Conservation (phyloP, 2,797 vertebrate genomes). For the Epinephelus coioides region DNA sequence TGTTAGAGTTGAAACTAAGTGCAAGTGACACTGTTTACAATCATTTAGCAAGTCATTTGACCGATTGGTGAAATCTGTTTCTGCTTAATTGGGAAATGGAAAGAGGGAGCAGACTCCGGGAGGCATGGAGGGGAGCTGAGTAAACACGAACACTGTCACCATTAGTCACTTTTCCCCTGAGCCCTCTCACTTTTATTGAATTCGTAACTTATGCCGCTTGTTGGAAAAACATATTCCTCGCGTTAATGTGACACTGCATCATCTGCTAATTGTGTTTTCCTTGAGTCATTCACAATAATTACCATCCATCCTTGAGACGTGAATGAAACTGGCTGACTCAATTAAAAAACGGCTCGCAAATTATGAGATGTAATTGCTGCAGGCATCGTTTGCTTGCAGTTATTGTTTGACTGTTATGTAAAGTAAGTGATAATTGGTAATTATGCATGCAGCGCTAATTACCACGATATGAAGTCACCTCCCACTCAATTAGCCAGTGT, state of each 20-base stretch:
- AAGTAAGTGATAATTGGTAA: slow-evolving; percentile 73
- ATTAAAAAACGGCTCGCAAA: slow-evolving; percentile 74
- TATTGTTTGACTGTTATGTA: slow-evolving; percentile 74
- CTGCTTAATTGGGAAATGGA: slow-evolving; percentile 34
- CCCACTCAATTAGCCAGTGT: slow-evolving; percentile 56
- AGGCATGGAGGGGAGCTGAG: slow-evolving; percentile 12
- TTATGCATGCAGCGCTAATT: slow-evolving; percentile 74
- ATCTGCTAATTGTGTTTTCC: slow-evolving; percentile 75
- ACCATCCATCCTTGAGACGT: slow-evolving; percentile 59
- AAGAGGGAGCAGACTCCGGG: slow-evolving; percentile 1
- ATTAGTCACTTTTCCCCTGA: slow-evolving; percentile 56
- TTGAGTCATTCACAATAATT: slow-evolving; percentile 78
- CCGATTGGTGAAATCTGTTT: slow-evolving; percentile 36
- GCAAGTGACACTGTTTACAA: slow-evolving; percentile 18
- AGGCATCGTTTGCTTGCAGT: slow-evolving; percentile 66
- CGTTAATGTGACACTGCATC: slow-evolving; percentile 68
- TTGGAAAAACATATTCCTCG: slow-evolving; percentile 60
- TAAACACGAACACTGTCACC: slow-evolving; percentile 54
- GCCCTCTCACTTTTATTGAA: slow-evolving; percentile 55
- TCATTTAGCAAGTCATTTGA: slow-evolving; percentile 29
- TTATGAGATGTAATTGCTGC: slow-evolving; percentile 74
- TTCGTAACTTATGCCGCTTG: slow-evolving; percentile 47
- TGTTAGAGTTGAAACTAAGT: slow-evolving; percentile 5
- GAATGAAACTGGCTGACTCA: slow-evolving; percentile 73
- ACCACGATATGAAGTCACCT: slow-evolving; percentile 63